These are phyloP conservation scores for Actinia tenebrosa DNA, from an alignment of 64 coral and sea anemone genomes.

Conservation along the genomic window DNA sequence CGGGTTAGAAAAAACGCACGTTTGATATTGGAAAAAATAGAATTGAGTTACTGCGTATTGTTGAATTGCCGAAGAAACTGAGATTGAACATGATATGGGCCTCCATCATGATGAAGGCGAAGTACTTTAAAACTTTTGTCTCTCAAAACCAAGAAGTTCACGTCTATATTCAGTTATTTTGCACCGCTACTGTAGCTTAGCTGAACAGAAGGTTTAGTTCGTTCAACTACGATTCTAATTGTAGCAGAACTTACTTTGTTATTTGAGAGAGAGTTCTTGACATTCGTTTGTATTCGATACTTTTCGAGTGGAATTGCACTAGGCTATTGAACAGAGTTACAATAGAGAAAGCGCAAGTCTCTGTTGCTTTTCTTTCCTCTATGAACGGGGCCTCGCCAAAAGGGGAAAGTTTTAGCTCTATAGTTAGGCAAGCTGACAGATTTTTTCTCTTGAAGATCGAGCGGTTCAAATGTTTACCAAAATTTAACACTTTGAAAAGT, in stretches of 20 bases:
- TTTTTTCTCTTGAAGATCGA: neutral
- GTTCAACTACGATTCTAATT: neutral
- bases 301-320: neutral
- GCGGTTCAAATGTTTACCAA: neutral
- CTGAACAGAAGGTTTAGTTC: neutral
- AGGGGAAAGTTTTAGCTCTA: neutral
- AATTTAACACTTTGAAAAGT: neutral
- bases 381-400: neutral
- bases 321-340: neutral
- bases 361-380: neutral
- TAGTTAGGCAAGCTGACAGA: neutral
- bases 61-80: too few species aligned
- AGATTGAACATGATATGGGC: too few species aligned
- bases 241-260: neutral
- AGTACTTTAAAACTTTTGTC: too few species aligned
- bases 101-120: too few species aligned
- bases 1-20: too few species aligned
- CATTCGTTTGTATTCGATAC: neutral
- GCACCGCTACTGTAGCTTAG: neutral
- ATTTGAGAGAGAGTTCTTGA: constrained; percentile 9
- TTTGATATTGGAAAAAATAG: too few species aligned
- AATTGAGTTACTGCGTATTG: too few species aligned
- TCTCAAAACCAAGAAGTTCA: too few species aligned
- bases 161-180: neutral
- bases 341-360: neutral